These are phyloP conservation scores for Sebastes cheni DNA, from an alignment of 2,797 vertebrate genomes.

Conservation along the genomic window DNA sequence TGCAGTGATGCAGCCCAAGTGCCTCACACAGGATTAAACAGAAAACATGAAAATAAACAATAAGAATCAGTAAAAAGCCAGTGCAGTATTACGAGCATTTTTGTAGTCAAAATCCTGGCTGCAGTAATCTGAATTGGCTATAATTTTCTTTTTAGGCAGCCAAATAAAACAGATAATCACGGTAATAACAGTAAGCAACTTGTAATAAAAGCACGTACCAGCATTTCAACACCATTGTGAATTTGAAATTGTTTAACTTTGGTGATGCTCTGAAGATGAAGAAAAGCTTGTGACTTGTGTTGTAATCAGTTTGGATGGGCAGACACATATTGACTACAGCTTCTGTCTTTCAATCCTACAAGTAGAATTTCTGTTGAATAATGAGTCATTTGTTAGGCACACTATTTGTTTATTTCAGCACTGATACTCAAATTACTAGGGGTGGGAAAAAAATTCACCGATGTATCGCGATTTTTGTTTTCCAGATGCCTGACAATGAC, in stretches of 20 bases:
- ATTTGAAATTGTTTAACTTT: not conserved
- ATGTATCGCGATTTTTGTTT: too few relatives aligned
- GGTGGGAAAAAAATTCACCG: too few relatives aligned
- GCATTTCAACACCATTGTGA: not conserved
- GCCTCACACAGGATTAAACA: not conserved
- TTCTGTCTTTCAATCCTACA: not conserved
- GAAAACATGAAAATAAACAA: not conserved
- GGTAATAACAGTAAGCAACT: not conserved
- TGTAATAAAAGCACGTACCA: slow-evolving; percentile 9
- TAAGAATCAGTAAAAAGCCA: not conserved
- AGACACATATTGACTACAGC: not conserved
- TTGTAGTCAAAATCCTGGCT: not conserved
- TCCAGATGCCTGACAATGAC: too few relatives aligned
- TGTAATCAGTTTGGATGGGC: not conserved
- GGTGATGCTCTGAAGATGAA: not conserved
- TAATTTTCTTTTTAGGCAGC: not conserved
- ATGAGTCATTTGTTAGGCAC: not conserved
- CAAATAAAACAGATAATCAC: not conserved
- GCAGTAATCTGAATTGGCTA: slow-evolving; percentile 1
- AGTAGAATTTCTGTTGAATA: not conserved
- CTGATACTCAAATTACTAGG: not conserved
- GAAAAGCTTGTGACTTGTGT: not conserved
- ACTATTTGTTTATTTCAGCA: not conserved
- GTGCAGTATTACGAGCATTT: not conserved
- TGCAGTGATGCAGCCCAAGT: not conserved